These are phyloP conservation scores for Pachyuromys duprasi DNA, from an alignment of 2,797 vertebrate species.

Conservation along the genomic window DNA sequence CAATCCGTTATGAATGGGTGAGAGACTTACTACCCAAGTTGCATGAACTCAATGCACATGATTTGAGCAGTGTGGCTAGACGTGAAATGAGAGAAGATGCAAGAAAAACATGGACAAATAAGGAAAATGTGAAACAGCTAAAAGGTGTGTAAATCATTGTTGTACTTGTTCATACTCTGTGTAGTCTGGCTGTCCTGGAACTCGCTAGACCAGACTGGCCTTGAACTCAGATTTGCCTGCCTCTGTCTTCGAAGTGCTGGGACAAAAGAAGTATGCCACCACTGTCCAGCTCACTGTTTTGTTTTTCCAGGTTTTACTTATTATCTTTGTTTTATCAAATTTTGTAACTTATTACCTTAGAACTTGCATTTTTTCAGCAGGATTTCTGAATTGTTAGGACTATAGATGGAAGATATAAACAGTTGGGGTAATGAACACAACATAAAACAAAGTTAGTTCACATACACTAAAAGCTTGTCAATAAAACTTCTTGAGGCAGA, in stretches of 20 bases:
- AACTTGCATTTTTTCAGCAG: neutral
- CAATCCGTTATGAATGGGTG: conserved; percentile 97
- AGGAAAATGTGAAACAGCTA: conserved; percentile 91
- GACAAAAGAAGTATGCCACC: neutral
- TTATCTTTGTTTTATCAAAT: conserved; percentile 56
- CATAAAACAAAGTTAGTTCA: conserved; percentile 57
- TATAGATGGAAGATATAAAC: neutral
- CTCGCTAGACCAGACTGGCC: neutral
- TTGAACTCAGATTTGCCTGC: neutral
- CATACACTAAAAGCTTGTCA: conserved; percentile 12
- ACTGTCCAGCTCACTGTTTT: neutral
- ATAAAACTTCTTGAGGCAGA: conserved; percentile 46
- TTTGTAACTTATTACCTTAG: conserved; percentile 51
- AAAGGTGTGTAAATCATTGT: conserved; percentile 86
- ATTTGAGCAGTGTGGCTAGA: conserved; percentile 96
- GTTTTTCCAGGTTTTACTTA: neutral
- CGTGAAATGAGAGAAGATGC: conserved; percentile 96
- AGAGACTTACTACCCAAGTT: conserved; percentile 95
- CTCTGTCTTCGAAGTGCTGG: neutral
- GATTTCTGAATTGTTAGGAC: conserved; percentile 48
- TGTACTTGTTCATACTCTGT: too few relatives aligned
- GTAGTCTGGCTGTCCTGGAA: too few relatives aligned
- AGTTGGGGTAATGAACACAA: conserved; percentile 23
- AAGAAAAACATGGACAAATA: conserved; percentile 91
- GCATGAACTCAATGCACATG: conserved; percentile 95